Evolutionary conservation across 2,888 invertebrate genomes (phyloP), one percentile per base, ranked within the genome.

Genomic region (Pegoplata infirma): DNA sequence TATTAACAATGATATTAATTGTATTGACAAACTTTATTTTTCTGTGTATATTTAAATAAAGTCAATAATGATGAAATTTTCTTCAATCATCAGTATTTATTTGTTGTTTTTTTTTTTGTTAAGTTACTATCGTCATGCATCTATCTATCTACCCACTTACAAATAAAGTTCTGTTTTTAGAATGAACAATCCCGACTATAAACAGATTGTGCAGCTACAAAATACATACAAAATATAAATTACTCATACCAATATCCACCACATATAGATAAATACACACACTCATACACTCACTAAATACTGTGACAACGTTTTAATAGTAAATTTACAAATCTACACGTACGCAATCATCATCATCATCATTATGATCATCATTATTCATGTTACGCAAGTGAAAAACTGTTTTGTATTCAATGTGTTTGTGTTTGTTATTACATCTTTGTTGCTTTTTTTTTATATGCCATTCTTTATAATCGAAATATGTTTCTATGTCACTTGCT

Each of bases 331-430:
- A 40, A 40, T 40, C 36, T 40, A 40, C 36, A 40, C 36, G 36
- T 40, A 40, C 36, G 36, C 36, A 40, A 40, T 40, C 36, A 40
- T 40, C n/a, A 40, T 40, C n/a, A 32, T 21, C 28, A 12, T 46
- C 44, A 23, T 46, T n/a, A n/a, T n/a, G n/a, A n/a, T 25, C 8
- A 2, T 32, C 10, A n/a, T n/a, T 25, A n/a, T n/a, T n/a, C n/a
- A n/a, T n/a, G 3, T 40, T 40, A 40, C 36, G 36, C n/a, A 40
- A 40, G n/a, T 40, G 10, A 40, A n/a, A 40, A 40, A 40, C 36
- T 40, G 36, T 40, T 40, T 40, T 12, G 36, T 40, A 40, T 40
- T 40, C 36, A 40, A n/a, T 53, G 51, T 40, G 36, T 40, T 40
- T n/a, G 36, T 12, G 5, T 40, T 40, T 40, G 36, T 53, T 53